These are phyloP conservation scores for Leptinotarsa texana DNA, from an alignment of 1,140 invertebrate species.

Conservation along the genomic window DNA sequence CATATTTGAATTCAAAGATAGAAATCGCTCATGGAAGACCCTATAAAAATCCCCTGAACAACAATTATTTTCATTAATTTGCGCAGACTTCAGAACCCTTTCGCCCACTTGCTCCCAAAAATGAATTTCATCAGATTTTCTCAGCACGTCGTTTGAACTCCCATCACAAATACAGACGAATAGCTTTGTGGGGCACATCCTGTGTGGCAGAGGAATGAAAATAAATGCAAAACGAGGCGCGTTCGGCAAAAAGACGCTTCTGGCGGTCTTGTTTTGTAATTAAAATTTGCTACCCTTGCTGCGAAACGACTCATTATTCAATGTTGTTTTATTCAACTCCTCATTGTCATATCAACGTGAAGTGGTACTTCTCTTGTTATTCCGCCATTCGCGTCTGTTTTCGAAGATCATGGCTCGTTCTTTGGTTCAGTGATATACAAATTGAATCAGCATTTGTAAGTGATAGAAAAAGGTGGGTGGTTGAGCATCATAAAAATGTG, in stretches of 20 bases:
- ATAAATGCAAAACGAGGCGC: constrained; percentile 3
- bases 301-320: constrained; percentile 24
- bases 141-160: not conserved
- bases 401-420: not conserved
- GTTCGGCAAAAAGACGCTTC: constrained; percentile 17
- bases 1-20: too few species aligned
- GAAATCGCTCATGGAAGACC: too few species aligned
- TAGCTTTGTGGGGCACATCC: constrained; percentile 18
- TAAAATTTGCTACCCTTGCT: constrained; percentile 27
- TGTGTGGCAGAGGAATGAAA: constrained; percentile 10
- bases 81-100: too few species aligned
- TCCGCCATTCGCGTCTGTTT: not conserved
- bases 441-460: too few species aligned
- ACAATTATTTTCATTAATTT: too few species aligned
- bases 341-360: not conserved
- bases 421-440: not conserved
- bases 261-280: constrained; percentile 24
- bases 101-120: too few species aligned
- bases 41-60: too few species aligned
- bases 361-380: not conserved
- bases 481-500: too few species aligned
- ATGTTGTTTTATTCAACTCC: constrained; percentile 27
- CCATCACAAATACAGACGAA: constrained; percentile 17
- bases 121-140: too few species aligned
- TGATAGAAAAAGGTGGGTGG: too few species aligned